Base-by-base conservation (phyloP, 2,797 vertebrate genomes). In the Enteromius unitaeniatus region DNA sequence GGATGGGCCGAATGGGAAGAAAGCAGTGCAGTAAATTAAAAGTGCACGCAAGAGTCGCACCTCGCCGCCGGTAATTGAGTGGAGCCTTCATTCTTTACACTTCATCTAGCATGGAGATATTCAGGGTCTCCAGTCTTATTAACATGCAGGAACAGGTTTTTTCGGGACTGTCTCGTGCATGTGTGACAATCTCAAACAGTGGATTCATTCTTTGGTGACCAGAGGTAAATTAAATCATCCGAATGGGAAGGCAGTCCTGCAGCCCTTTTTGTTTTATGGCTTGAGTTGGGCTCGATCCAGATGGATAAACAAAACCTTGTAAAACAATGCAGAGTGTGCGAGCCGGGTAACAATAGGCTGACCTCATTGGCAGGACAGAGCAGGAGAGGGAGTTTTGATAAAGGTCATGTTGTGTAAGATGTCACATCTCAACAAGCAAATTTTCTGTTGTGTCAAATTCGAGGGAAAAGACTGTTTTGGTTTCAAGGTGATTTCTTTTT, bases 41-140 rank as follows among this genome's bases (percentile, higher is more conserved):
- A 74, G 62, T 62, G 70, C 37, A 11, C 19, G 42, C 53, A 67
- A 80, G 69, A 69, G 49, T 68, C 55, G 15, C 78, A 79, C 81
- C 76, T 86, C 70, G 10, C 81, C 21, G 40, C 62, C 51, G 40
- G 85, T 86, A 84, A 86, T 86, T 86, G 82, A 80, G 81, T 84
- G 78, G 42, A 68, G 72, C 70, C 62, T 64, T 80, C 53, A 55
- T 75, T 80, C 73, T 83, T 80, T 82, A 69, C 81, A 86, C 76
- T 82, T 86, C 82, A 84, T 84, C 77, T 84, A 80, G 26, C 82
- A 47, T 60, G 28, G n/a, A 80, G 72, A 84, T 86, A 80, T 85
- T 62, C 23, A 3, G 72, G 68, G 70, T 80, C 72, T 76, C 23
- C 8, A 28, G 17, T 65, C 82, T 84, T 70, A 83, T 81, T 86